A percentile compares a stretch with the other conserved stretches of the same genome.
Conservation (phyloP, 2,888 invertebrate genomes). For the Mesochorus sp. region DNA sequence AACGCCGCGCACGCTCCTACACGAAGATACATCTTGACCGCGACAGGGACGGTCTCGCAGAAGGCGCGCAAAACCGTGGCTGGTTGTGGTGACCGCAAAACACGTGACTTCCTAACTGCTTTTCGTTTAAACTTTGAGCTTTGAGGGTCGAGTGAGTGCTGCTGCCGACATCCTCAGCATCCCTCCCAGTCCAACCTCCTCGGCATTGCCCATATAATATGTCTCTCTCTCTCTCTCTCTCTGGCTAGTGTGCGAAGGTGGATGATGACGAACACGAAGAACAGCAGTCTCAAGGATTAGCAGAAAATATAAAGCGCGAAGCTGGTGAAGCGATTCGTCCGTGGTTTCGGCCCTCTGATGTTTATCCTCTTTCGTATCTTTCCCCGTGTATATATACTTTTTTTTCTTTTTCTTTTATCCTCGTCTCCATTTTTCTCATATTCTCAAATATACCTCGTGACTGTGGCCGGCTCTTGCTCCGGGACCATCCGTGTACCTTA, state of each 20-base stretch:
- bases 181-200: neutral
- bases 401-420: slow-evolving; percentile 14
- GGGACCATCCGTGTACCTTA: slow-evolving; percentile 12
- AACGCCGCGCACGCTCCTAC: slow-evolving; percentile 64
- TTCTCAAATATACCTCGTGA: slow-evolving; percentile 41
- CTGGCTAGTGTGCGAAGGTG: neutral
- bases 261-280: slow-evolving; percentile 39
- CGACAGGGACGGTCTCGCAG: neutral
- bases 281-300: slow-evolving; percentile 20
- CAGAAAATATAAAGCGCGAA: slow-evolving; percentile 30
- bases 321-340: slow-evolving; percentile 18
- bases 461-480: slow-evolving; percentile 21
- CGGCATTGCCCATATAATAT: slow-evolving; percentile 20
- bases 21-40: neutral
- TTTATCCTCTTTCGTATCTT: slow-evolving; percentile 25
- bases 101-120: slow-evolving; percentile 81
- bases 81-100: slow-evolving; percentile 75
- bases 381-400: slow-evolving; percentile 12
- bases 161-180: slow-evolving; percentile 54
- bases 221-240: slow-evolving; percentile 9
- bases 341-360: slow-evolving; percentile 56
- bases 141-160: slow-evolving; percentile 61
- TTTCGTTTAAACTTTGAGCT: slow-evolving; percentile 73
- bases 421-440: slow-evolving; percentile 31
- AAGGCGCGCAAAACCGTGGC: slow-evolving; percentile 43